Base-by-base conservation (phyloP, 2,888 invertebrate species). In the Netelia fuscicornis region DNA sequence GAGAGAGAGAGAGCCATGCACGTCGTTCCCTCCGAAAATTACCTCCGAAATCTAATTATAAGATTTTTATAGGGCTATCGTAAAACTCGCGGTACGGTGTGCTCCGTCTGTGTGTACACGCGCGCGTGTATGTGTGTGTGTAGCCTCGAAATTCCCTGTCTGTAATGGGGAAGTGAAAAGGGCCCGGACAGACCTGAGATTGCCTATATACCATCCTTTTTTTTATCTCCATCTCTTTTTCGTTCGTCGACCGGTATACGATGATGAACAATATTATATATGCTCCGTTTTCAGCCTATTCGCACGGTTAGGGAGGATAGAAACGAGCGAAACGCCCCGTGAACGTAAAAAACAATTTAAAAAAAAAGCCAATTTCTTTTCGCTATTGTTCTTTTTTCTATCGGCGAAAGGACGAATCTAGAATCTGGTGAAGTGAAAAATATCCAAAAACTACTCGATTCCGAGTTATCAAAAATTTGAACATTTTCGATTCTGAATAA, bases 51-150 rank as follows among this genome's bases (percentile, higher is more conserved):
- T 93, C 93, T 93, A 93, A 93, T 93, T 93, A 93, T 90, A 89
- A 93, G 91, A 93, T 92, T 92, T 93, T 92, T 93, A 93, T 93
- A 93, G 92, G 91, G 92, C 93, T 90, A 93, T 93, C 93, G 93
- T 93, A 93, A 93, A 93, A 93, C 90, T 88, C 88, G 85, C 88
- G 89, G 89, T 90, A 83, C 72, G 84, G 68, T 76, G 83, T 76
- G 48, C 72, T 65, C 65, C 56, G 48, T 44, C 54, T 70, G 17
- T 60, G 17, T 60, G 25, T 65, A 11, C 9, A 13, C 37, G 54
- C 17, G 60, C 11, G 13, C n/a, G 30, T n/a, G 44, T 44, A 20
- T 71, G 20, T 60, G 30, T 20, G 62, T 17, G 42, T 52, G 65
- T 79, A 83, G 83, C 74, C 75, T 87, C 82, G 77, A 86, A 86